Evolutionary conservation across 2,113 vertebrate species (phyloP).

Genomic region (Periophthalmus modestus): DNA sequence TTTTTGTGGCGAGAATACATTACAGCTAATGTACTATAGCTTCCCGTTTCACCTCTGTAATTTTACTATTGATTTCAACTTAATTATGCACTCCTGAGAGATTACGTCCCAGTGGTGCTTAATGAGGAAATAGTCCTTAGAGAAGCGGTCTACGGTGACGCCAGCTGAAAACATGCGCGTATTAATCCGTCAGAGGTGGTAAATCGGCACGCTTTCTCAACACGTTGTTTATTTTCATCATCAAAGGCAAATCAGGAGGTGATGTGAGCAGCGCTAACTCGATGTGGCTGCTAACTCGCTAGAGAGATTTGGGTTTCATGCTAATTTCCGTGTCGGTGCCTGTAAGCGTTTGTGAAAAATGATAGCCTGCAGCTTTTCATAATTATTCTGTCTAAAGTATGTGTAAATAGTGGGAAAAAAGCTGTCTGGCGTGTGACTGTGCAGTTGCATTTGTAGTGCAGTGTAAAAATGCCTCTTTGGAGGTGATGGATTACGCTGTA

Average conservation of each 20-base stretch:
- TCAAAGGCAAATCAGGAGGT: slow-evolving; percentile 13
- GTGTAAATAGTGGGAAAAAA: slow-evolving; percentile 8
- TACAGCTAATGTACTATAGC: slow-evolving; percentile 54
- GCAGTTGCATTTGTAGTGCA: slow-evolving; percentile 1
- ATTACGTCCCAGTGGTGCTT: slow-evolving; percentile 52
- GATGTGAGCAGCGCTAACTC: slow-evolving; percentile 8
- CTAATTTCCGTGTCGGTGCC: not conserved
- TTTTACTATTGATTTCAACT: slow-evolving; percentile 60
- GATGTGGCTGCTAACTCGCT: not conserved
- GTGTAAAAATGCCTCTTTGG: slow-evolving; percentile 27
- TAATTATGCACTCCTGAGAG: slow-evolving; percentile 54
- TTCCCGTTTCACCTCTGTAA: slow-evolving; percentile 58
- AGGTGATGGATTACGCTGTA: slow-evolving; percentile 50
- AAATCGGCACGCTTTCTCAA: not conserved
- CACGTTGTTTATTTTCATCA: slow-evolving; percentile 6
- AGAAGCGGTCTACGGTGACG: slow-evolving; percentile 10
- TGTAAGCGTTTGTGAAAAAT: slow-evolving; percentile 16
- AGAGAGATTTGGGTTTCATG: slow-evolving; percentile 10
- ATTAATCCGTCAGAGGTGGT: not conserved
- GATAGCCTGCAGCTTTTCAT: slow-evolving; percentile 15
- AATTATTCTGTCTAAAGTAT: slow-evolving; percentile 21
- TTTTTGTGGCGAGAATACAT: slow-evolving; percentile 47
- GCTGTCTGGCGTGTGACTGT: slow-evolving; percentile 1
- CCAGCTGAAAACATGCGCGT: slow-evolving; percentile 12
- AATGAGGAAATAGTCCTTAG: slow-evolving; percentile 35